Evolutionary conservation across 1,140 invertebrate species (phyloP).

Genomic region (Sarcophaga peregrina): DNA sequence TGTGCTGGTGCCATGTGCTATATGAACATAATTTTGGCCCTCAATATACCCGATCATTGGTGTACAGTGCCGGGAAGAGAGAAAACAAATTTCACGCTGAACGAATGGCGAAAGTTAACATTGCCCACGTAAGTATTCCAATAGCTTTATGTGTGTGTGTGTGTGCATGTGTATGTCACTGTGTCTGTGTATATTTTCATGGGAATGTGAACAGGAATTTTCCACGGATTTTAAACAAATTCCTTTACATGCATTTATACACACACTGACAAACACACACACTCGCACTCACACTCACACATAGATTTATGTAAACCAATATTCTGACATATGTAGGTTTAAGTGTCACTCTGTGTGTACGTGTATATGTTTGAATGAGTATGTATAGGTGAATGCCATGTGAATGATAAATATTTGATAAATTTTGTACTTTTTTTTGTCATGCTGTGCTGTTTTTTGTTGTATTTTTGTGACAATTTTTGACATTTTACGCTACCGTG

Average conservation of each 20-base stretch:
- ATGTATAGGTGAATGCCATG: not conserved
- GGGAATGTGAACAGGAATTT: not conserved
- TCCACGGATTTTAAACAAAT: not conserved
- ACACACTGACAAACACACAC: not conserved
- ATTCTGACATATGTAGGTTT: not conserved
- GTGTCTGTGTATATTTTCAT: not conserved
- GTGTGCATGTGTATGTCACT: not conserved
- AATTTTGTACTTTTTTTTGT: not conserved
- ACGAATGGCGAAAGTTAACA: slow-evolving; percentile 68
- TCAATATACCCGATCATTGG: slow-evolving; percentile 71
- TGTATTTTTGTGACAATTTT: slow-evolving; percentile 29
- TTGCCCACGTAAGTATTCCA: slow-evolving; percentile 66
- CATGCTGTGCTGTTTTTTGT: not conserved
- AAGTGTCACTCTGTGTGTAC: not conserved
- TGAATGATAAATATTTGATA: slow-evolving; percentile 42
- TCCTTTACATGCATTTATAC: not conserved
- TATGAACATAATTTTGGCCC: slow-evolving; percentile 69
- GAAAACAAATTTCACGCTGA: slow-evolving; percentile 66
- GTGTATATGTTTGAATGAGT: not conserved
- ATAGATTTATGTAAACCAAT: not conserved
- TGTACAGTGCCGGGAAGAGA: slow-evolving; percentile 69
- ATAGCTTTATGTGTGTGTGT: not conserved
- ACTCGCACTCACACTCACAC: not conserved
- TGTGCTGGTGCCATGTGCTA: slow-evolving; percentile 66
- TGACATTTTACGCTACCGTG: slow-evolving; percentile 34